phyloP scores from a whole-genome alignment of 2,888 invertebrate species.

The Eledone cirrhosa region DNA sequence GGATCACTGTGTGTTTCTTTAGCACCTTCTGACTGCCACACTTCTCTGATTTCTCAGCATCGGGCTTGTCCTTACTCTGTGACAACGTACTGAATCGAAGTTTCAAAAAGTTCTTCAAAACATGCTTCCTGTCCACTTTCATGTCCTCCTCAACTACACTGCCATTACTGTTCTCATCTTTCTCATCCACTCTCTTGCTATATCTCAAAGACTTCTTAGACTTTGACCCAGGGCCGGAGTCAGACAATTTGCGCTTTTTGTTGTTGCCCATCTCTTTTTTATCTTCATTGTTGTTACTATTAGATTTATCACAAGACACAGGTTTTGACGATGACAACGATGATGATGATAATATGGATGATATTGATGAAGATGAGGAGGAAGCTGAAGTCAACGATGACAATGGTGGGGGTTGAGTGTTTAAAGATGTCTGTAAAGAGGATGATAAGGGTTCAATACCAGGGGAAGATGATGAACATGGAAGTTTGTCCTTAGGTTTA shows the following conservation, averaged over 20 bases:
- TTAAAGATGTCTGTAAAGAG: background rate
- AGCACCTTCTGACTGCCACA: background rate
- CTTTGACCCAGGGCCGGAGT: background rate
- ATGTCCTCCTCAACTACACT: no score
- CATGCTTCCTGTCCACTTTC: no score
- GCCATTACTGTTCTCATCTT: no score
- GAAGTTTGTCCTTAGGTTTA: background rate
- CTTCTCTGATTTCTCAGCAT: background rate
- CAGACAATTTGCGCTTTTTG: background rate
- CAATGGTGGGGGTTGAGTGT: background rate
- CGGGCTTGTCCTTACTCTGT: background rate
- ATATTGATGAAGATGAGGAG: background rate
- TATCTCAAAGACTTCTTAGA: no score
- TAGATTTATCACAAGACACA: no score
- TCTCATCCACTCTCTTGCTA: no score
- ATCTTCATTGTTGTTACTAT: background rate
- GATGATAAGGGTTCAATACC: background rate
- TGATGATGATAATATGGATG: background rate
- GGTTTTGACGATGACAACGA: background rate
- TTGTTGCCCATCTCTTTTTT: background rate
- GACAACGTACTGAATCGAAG: background rate
- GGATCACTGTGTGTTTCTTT: background rate
- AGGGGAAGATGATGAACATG: no score
- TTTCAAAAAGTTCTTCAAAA: background rate
- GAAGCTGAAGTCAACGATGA: background rate